Evolutionary conservation across 2,888 invertebrate species (phyloP).

Genomic region (Diplazon laetatorius): DNA sequence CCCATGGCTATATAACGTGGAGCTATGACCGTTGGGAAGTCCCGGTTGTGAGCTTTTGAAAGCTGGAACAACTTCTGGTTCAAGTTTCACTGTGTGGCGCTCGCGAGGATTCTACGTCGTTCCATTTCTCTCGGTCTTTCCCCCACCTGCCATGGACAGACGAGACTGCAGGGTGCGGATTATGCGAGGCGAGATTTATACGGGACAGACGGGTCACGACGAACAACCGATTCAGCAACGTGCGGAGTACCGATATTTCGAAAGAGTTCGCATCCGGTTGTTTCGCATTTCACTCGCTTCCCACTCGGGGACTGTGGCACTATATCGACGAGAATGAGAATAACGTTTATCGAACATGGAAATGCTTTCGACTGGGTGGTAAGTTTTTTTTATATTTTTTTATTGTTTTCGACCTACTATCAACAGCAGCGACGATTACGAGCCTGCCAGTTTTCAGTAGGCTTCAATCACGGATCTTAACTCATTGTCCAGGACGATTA

Average conservation of each 20-base stretch:
- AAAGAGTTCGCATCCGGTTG: constrained; percentile 2
- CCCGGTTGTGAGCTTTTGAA: constrained; percentile 17
- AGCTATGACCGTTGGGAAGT: background rate
- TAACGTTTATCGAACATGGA: constrained; percentile 19
- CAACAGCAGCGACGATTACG: too few species aligned
- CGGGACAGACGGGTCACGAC: constrained; percentile 23
- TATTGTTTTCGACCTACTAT: background rate
- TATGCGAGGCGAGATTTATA: constrained; percentile 44
- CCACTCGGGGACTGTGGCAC: constrained; percentile 6
- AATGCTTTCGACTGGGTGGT: background rate
- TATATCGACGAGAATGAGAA: background rate
- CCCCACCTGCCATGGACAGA: constrained; percentile 50
- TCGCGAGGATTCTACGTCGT: constrained; percentile 4
- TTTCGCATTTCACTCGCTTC: constrained; percentile 17
- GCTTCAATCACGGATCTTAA: too few species aligned
- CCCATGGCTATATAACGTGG: constrained; percentile 9
- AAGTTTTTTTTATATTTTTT: background rate
- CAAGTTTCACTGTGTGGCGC: constrained; percentile 55
- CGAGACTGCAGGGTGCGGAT: constrained; percentile 39
- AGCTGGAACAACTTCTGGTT: constrained; percentile 48
- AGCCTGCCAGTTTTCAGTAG: too few species aligned
- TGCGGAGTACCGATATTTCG: constrained; percentile 10
- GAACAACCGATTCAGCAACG: constrained; percentile 4
- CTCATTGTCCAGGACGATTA: too few species aligned
- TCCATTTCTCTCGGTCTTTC: constrained; percentile 19